Evolutionary conservation across 37 sponge, comb jelly and placozoan genomes (phyloP).

Genomic region (Aplysina aerophoba): DNA sequence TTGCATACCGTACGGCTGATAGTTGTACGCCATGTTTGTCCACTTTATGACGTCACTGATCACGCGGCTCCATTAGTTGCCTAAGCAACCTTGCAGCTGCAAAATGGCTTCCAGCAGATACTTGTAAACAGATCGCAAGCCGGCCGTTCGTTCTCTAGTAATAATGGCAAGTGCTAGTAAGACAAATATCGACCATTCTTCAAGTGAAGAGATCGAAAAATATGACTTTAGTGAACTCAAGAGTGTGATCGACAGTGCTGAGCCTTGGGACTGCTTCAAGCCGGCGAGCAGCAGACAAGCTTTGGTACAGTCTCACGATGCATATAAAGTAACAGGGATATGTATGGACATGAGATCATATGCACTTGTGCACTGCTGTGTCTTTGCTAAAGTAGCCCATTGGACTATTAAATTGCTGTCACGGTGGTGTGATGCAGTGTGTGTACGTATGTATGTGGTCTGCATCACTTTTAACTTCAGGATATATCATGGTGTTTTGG

Average conservation of each 20-base stretch:
- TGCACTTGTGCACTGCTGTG: no score
- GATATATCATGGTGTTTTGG: constrained; percentile 83
- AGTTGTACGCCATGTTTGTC: background rate
- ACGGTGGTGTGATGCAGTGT: no score
- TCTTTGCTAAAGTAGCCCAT: no score
- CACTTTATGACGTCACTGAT: background rate
- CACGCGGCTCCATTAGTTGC: background rate
- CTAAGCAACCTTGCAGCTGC: background rate
- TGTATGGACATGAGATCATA: background rate
- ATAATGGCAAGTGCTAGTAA: background rate
- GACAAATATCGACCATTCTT: background rate
- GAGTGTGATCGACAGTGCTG: constrained; percentile 22
- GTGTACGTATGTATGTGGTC: background rate
- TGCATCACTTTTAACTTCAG: constrained; percentile 34
- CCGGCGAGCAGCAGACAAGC: constrained; percentile 1
- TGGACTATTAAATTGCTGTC: no score
- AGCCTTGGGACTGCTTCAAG: constrained; percentile 19
- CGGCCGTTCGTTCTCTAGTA: background rate
- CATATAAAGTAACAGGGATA: background rate
- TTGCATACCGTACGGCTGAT: background rate
- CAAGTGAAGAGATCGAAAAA: background rate
- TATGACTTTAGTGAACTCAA: constrained; percentile 9
- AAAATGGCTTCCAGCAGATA: no score
- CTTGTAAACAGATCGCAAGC: no score
- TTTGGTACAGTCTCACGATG: background rate